phyloP scores from a whole-genome alignment of 2,797 vertebrate species.

The Falco peregrinus region DNA sequence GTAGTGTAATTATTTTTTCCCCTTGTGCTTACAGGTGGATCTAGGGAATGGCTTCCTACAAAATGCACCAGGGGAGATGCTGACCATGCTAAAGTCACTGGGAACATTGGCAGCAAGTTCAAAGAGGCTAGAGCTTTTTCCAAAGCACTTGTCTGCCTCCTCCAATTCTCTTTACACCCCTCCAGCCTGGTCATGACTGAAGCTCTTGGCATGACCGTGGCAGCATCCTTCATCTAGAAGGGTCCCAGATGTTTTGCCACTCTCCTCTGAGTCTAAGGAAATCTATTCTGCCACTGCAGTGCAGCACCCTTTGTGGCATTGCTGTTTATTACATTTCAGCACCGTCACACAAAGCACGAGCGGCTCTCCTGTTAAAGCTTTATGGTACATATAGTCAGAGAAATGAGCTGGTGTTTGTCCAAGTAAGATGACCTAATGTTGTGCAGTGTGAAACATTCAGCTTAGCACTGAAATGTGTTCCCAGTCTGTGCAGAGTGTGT shows the following conservation, averaged over 20 bases:
- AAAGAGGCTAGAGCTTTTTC: background rate
- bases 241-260: background rate
- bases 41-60: background rate
- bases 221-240: background rate
- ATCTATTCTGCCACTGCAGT: background rate
- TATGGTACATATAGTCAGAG: background rate
- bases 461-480: background rate
- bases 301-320: background rate
- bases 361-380: background rate
- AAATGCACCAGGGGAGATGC: background rate
- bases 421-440: background rate
- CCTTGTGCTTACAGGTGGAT: background rate
- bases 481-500: background rate
- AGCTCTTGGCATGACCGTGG: background rate
- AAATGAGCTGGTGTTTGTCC: background rate
- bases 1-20: background rate
- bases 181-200: background rate
- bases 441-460: background rate
- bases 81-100: background rate
- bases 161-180: background rate
- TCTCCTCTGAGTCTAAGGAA: background rate
- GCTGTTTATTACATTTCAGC: background rate
- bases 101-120: background rate
- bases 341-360: background rate
- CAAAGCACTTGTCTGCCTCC: background rate